Base-by-base conservation (phyloP, 2,888 invertebrate species). In the Stenodema calcarata region DNA sequence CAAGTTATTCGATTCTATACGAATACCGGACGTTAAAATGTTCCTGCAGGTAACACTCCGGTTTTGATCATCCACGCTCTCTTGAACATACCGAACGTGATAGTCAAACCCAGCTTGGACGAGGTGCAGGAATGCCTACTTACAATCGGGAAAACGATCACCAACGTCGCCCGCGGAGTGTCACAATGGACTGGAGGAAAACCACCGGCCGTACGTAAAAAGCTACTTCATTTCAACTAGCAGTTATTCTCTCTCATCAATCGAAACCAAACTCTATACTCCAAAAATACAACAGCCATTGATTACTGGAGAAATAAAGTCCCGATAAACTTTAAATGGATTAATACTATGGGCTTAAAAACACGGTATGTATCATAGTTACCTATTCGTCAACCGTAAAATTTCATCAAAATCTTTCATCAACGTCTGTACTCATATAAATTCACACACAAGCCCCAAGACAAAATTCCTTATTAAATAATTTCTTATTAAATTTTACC, bases 101-200 rank as follows among this genome's bases (percentile, higher is more conserved):
- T 95, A 0, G 95, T 98, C 86, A 94, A 95, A 89, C 98, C 98
- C 4, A 96, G 95, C 89, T 92, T 98, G 88, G 98, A 98, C 83
- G 97, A 98, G 88, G 94, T 98, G 30, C 98, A 99, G 91, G 96
- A 97, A 86, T 94, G 95, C 14, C 92, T 99, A 70, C 93, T 95
- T 69, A 92, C 94, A 62, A 96, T 96, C 7, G 97, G 97, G 11
- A 96, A 95, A 92, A 94, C 94, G 89, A 97, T 98, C 88, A 95
- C 96, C 0, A 95, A 95, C 23, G 95, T 98, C 62, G 94, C 97
- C 0, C 97, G 96, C 91, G 96, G 97, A 41, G 96, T 98, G 28
- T 95, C 96, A 0, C 97, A 97, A 90, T 98, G 98, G 98, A 95
- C 95, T 6, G 96, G 95, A 78, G 95, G 95, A 75, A 94, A 93